Evolutionary conservation across 2,888 invertebrate genomes (phyloP).

Genomic region (Perizoma affinitatum): DNA sequence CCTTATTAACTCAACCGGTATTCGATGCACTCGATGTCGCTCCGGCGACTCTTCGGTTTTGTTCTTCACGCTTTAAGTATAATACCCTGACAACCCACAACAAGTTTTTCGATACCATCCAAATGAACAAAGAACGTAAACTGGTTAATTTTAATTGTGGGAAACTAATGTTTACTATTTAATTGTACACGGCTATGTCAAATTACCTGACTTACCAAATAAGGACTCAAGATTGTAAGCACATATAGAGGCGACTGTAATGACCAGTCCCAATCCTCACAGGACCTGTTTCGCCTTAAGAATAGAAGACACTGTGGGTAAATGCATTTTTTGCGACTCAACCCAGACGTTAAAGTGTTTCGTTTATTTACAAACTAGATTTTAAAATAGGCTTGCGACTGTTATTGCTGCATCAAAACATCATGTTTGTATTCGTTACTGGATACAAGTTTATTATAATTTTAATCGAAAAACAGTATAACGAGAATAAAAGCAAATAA

Average conservation of each 20-base stretch:
- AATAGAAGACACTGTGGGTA: slow-evolving; percentile 41
- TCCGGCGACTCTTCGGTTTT: slow-evolving; percentile 23
- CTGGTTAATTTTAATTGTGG: slow-evolving; percentile 36
- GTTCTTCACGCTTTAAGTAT: slow-evolving; percentile 32
- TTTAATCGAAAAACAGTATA: not conserved
- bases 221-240: slow-evolving; percentile 34
- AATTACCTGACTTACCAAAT: slow-evolving; percentile 35
- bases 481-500: slow-evolving; percentile 1
- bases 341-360: slow-evolving; percentile 31
- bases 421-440: slow-evolving; percentile 15
- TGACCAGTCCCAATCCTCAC: slow-evolving; percentile 35
- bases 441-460: slow-evolving; percentile 7
- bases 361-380: slow-evolving; percentile 38
- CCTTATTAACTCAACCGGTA: slow-evolving; percentile 54
- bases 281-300: slow-evolving; percentile 35
- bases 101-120: slow-evolving; percentile 15
- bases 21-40: slow-evolving; percentile 38
- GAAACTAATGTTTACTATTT: slow-evolving; percentile 39
- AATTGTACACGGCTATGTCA: slow-evolving; percentile 32
- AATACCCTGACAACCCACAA: slow-evolving; percentile 24
- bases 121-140: slow-evolving; percentile 27
- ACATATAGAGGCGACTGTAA: slow-evolving; percentile 32
- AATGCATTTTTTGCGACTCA: slow-evolving; percentile 35
- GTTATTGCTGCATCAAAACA: slow-evolving; percentile 22
- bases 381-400: slow-evolving; percentile 30